Evolutionary conservation across 2,113 vertebrate genomes (phyloP), one percentile per base, ranked within the genome.

Genomic region (Monopterus albus): DNA sequence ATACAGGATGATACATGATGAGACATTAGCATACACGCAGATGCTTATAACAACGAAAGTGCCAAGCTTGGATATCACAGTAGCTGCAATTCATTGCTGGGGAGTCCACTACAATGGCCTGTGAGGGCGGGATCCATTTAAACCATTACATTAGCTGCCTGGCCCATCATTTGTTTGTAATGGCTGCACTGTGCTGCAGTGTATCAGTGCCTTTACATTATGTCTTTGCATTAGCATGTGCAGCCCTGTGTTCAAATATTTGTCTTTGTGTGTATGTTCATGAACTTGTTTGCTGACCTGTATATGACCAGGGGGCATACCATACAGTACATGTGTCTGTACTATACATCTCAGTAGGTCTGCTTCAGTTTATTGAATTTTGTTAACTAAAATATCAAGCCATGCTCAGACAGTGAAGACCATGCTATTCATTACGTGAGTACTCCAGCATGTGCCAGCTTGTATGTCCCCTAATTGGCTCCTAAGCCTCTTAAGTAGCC

Each of bases 401-500:
- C 36, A 33, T 66, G 71, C 71, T 51, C 15, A 55, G 55, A 56
- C 67, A 72, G 75, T 13, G 67, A 55, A 87, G 83, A 87, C 85
- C 88, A 85, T 65, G 66, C 82, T 78, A 79, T 87, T 73, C 53
- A 17, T 91, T 89, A 89, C 67, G 68, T 83, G 83, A 83, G 66
- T 39, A 23, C 63, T 77, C 71, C 64, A 80, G 70, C 68, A 18
- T 83, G 81, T 65, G 53, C 87, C 86, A 87, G 80, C 82, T 58
- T 67, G 71, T 70, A 81, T 81, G 74, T 72, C 66, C 83, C 49
- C 74, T 90, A 90, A 92, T 90, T 90, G 88, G 86, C 84, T 89
- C 73, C 86, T 90, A 91, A 92, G 88, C 88, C 82, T 90, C 88
- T 92, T 91, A 91, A 87, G 91, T 86, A 82, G 79, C 78, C 17